phyloP scores from a whole-genome alignment of 2,888 invertebrate genomes.

The Drosophila helvetica region DNA sequence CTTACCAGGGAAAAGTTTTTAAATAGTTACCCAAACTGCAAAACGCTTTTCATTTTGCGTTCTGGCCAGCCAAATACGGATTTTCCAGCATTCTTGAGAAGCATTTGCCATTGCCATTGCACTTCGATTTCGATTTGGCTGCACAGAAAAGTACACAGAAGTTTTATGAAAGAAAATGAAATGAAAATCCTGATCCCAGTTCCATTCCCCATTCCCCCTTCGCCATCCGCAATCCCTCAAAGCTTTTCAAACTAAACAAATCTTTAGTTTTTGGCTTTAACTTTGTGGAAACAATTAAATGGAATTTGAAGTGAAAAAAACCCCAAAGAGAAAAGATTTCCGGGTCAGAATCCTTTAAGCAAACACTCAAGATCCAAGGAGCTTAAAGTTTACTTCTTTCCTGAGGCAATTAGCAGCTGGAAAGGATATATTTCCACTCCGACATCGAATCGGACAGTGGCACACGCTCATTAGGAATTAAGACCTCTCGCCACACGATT shows the following conservation, averaged over 20 bases:
- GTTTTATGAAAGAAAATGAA: slow-evolving; percentile 72
- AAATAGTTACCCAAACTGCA: slow-evolving; percentile 63
- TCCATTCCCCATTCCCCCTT: background rate
- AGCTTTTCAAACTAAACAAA: slow-evolving; percentile 47
- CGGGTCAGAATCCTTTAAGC: slow-evolving; percentile 5
- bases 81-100: slow-evolving; percentile 55
- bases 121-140: slow-evolving; percentile 71
- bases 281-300: slow-evolving; percentile 72
- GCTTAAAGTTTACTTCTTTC: background rate
- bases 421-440: slow-evolving; percentile 18
- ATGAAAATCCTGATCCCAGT: slow-evolving; percentile 58
- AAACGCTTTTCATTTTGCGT: slow-evolving; percentile 58
- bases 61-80: slow-evolving; percentile 50
- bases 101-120: slow-evolving; percentile 39
- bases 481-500: slow-evolving; percentile 40
- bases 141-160: slow-evolving; percentile 65
- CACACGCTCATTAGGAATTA: slow-evolving; percentile 34
- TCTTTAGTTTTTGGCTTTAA: slow-evolving; percentile 47
- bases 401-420: slow-evolving; percentile 47
- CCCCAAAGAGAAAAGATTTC: slow-evolving; percentile 3
- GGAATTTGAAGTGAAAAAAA: slow-evolving; percentile 47
- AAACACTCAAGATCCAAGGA: slow-evolving; percentile 15
- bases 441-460: slow-evolving; percentile 16
- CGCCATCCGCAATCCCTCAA: slow-evolving; percentile 34
- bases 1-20: slow-evolving; percentile 52